Percentiles rank a stretch among this genome's conserved stretches.
Conservation (phyloP, 2,888 invertebrate species). For the Cerceris ruficornis region DNA sequence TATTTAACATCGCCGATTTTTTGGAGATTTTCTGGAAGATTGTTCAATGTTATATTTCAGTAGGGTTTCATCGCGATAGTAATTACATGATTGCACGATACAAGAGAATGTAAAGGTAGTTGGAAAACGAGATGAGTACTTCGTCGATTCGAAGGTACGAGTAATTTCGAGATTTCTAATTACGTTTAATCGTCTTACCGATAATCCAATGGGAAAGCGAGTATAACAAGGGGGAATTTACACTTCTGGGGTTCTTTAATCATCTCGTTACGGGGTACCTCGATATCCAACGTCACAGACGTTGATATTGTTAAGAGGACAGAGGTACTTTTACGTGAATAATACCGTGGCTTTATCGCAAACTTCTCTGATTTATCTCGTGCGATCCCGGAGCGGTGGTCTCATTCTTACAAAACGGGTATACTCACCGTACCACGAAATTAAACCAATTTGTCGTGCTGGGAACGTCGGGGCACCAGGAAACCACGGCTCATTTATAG, state of each 20-base stretch:
- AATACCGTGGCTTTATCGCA: slow-evolving; percentile 7
- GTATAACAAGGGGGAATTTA: too few relatives aligned
- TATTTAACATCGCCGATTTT: too few relatives aligned
- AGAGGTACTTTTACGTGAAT: slow-evolving; percentile 6
- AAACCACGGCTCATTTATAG: slow-evolving; percentile 61
- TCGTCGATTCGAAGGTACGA: slow-evolving; percentile 6
- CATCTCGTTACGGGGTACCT: too few relatives aligned
- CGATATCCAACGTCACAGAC: not conserved
- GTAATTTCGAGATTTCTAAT: slow-evolving; percentile 46
- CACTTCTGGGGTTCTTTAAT: slow-evolving; percentile 3
- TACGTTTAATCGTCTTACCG: slow-evolving; percentile 39
- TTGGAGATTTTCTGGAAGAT: too few relatives aligned
- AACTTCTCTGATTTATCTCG: slow-evolving; percentile 5
- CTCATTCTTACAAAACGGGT: slow-evolving; percentile 37
- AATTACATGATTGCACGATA: too few relatives aligned
- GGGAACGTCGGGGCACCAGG: slow-evolving; percentile 29
- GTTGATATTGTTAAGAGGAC: not conserved
- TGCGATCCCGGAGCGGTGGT: slow-evolving; percentile 9
- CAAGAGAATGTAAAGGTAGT: too few relatives aligned
- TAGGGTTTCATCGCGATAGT: too few relatives aligned
- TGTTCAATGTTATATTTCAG: too few relatives aligned
- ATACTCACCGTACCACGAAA: slow-evolving; percentile 43
- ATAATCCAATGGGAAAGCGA: too few relatives aligned
- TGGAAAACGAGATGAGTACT: too few relatives aligned
- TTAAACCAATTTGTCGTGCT: slow-evolving; percentile 59